Evolutionary conservation across 1,140 invertebrate genomes (phyloP).

Genomic region (Trichonephila clavipes): DNA sequence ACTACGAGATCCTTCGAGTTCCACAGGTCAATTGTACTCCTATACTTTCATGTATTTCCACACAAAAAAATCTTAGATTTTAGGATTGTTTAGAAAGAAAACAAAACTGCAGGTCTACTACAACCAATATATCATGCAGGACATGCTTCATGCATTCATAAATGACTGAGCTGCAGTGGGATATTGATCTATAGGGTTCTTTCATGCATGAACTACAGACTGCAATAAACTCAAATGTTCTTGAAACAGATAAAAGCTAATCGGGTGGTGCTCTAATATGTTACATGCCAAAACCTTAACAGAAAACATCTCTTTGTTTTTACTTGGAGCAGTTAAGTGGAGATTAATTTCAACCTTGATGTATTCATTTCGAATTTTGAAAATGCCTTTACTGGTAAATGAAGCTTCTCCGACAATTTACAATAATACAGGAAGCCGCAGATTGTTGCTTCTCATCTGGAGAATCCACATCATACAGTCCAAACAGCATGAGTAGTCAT

Average conservation of each 20-base stretch:
- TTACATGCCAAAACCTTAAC: background rate
- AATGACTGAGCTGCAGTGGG: background rate
- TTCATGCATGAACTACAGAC: background rate
- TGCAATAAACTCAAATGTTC: background rate
- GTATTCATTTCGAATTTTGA: background rate
- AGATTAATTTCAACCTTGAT: background rate
- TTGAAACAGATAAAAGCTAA: background rate
- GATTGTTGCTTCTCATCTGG: background rate
- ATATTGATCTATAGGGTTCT: background rate
- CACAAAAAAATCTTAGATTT: background rate
- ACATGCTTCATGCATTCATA: background rate
- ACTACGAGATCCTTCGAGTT: background rate
- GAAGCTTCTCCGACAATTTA: background rate
- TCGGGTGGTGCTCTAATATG: background rate
- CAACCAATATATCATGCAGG: background rate
- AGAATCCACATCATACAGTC: background rate
- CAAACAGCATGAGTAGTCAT: background rate
- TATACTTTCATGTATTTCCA: background rate
- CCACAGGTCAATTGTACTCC: background rate
- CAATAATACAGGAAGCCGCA: background rate
- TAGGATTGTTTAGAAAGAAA: background rate
- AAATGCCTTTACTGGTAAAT: background rate
- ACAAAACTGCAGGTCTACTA: background rate
- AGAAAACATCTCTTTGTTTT: background rate
- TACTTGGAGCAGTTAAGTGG: background rate